These are phyloP conservation scores for Prolemur simus DNA, from an alignment of 2,113 vertebrate genomes.

Conservation along the genomic window DNA sequence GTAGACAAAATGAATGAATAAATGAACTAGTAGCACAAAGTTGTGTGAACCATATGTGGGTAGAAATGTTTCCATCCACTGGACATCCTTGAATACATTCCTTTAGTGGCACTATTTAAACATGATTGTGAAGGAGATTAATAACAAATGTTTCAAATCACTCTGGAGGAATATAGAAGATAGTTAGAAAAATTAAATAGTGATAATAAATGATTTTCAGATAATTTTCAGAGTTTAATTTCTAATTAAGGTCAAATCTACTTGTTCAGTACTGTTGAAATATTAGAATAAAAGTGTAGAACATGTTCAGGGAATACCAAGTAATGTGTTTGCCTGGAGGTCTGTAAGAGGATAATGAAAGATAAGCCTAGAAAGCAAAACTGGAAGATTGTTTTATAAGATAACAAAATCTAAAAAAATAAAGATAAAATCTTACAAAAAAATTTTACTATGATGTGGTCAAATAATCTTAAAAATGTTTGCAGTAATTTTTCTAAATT, in stretches of 20 bases:
- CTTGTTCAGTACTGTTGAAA: not conserved
- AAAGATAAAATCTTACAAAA: not conserved
- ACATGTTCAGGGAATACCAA: not conserved
- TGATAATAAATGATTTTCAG: not conserved
- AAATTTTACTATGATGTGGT: not conserved
- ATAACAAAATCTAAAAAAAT: not conserved
- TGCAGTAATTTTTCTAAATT: not conserved
- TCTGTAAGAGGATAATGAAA: not conserved
- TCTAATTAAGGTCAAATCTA: not conserved
- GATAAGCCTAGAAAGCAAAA: not conserved
- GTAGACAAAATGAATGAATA: not conserved
- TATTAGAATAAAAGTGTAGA: not conserved
- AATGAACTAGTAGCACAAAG: not conserved
- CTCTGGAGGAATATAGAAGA: not conserved
- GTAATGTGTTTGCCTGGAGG: not conserved
- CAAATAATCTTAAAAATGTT: not conserved
- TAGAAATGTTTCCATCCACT: not conserved
- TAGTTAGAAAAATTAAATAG: not conserved
- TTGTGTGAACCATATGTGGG: not conserved
- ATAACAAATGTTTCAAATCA: not conserved
- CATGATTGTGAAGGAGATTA: slow-evolving; percentile 10
- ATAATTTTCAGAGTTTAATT: not conserved
- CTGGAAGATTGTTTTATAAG: not conserved
- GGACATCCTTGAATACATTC: not conserved
- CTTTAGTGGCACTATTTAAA: not conserved